phyloP scores from a whole-genome alignment of 2,888 invertebrate species.

The Drosophila nigritarsus region DNA sequence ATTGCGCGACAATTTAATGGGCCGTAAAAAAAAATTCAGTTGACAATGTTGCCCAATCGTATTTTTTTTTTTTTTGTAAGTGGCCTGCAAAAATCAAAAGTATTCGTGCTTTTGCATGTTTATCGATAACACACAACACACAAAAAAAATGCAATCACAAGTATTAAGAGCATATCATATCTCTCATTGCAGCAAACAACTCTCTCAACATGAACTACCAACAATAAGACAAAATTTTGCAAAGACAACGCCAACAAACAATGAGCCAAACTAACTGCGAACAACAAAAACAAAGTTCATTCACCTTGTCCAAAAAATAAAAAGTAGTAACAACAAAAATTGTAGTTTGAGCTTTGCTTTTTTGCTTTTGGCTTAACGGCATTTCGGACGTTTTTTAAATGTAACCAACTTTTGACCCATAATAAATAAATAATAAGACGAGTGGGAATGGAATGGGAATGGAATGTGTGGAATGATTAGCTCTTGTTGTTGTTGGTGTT shows the following conservation, averaged over 20 bases:
- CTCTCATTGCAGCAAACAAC: background rate
- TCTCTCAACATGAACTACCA: conserved; percentile 22
- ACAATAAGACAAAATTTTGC: conserved; percentile 45
- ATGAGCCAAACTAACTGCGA: conserved; percentile 23
- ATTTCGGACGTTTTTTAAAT: conserved; percentile 51
- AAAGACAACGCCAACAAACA: conserved; percentile 28
- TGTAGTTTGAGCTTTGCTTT: conserved; percentile 41
- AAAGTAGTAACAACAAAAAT: conserved; percentile 10
- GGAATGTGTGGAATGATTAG: conserved; percentile 25
- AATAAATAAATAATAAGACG: conserved; percentile 52
- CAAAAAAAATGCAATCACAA: conserved; percentile 1
- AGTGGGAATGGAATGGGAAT: conserved; percentile 36
- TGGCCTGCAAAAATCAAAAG: conserved; percentile 29
- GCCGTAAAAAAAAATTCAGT: conserved; percentile 48
- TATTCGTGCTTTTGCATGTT: conserved; percentile 7
- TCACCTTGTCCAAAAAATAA: conserved; percentile 65
- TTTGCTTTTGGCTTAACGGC: conserved; percentile 35
- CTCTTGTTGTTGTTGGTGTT: background rate
- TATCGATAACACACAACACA: conserved; percentile 40
- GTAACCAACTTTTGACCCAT: conserved; percentile 74
- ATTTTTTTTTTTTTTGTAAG: conserved; percentile 24
- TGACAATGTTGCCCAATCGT: conserved; percentile 35
- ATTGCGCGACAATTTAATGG: conserved; percentile 51
- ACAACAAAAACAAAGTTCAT: conserved; percentile 70
- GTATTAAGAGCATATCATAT: conserved; percentile 5